Conservation (phyloP, 2,888 invertebrate genomes). For the Heliconius ismenius region DNA sequence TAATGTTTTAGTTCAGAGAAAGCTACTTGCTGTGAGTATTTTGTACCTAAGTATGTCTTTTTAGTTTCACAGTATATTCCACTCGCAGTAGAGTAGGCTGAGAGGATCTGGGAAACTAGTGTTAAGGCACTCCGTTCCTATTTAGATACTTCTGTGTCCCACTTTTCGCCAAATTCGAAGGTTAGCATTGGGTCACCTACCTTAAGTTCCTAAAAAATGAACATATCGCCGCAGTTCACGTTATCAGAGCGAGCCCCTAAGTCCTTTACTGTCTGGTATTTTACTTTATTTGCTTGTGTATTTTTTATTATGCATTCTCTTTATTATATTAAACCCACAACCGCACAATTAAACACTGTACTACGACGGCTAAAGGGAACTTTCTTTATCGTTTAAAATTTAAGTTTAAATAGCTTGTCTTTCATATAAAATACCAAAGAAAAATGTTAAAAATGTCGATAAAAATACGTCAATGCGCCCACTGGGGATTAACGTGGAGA, state of each 20-base stretch:
- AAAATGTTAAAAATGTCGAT: background rate
- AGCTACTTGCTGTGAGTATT: background rate
- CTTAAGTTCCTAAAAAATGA: too few relatives aligned
- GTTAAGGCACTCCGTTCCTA: background rate
- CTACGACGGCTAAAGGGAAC: background rate
- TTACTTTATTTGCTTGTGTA: too few relatives aligned
- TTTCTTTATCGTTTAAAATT: background rate
- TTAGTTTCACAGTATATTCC: background rate
- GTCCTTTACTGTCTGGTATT: too few relatives aligned
- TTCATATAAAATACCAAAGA: background rate
- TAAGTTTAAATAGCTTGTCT: background rate
- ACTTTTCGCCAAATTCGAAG: background rate
- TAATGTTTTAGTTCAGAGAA: background rate
- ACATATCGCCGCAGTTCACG: too few relatives aligned
- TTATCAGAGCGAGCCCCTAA: too few relatives aligned
- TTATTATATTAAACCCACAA: background rate
- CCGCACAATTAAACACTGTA: background rate
- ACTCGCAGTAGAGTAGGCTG: background rate
- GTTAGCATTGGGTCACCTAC: too few relatives aligned
- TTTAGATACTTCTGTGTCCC: background rate
- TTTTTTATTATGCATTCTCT: too few relatives aligned
- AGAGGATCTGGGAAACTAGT: background rate
- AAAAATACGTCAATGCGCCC: background rate
- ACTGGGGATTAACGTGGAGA: constrained; percentile 2
- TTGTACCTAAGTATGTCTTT: background rate